phyloP scores from a whole-genome alignment of 2,888 invertebrate genomes.

The Cyclophora albipunctata region DNA sequence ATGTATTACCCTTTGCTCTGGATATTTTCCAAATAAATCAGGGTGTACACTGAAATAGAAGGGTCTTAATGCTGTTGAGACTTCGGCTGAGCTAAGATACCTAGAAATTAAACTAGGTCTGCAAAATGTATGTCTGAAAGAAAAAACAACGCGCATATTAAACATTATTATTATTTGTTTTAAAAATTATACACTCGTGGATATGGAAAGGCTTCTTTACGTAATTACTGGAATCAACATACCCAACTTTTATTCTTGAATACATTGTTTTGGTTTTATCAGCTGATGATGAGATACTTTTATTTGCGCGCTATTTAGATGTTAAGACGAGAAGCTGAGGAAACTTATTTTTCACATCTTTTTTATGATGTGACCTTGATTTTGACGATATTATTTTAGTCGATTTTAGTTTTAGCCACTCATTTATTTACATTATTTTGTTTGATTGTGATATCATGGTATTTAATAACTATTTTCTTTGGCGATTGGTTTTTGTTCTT shows the following conservation, averaged over 20 bases:
- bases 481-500: too few species aligned
- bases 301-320: conserved; percentile 23
- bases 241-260: conserved; percentile 60
- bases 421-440: too few species aligned
- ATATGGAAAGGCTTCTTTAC: too few species aligned
- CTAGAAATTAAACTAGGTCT: conserved; percentile 36
- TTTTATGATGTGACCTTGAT: conserved; percentile 11
- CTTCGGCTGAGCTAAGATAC: conserved; percentile 84
- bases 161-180: too few species aligned
- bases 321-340: neutral
- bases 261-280: conserved; percentile 43
- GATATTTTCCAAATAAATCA: conserved; percentile 94
- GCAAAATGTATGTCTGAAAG: too few species aligned
- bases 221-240: neutral
- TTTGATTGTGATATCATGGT: too few species aligned
- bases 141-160: too few species aligned
- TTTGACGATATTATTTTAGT: neutral
- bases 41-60: conserved; percentile 98
- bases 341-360: conserved; percentile 10
- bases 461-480: too few species aligned
- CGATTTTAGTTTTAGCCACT: too few species aligned
- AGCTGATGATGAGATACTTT: conserved; percentile 3
- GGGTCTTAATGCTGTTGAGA: conserved; percentile 92
- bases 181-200: too few species aligned
- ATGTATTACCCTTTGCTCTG: conserved; percentile 84